phyloP scores from a whole-genome alignment of 2,113 vertebrate species.

The Hippocampus mohnikei region DNA sequence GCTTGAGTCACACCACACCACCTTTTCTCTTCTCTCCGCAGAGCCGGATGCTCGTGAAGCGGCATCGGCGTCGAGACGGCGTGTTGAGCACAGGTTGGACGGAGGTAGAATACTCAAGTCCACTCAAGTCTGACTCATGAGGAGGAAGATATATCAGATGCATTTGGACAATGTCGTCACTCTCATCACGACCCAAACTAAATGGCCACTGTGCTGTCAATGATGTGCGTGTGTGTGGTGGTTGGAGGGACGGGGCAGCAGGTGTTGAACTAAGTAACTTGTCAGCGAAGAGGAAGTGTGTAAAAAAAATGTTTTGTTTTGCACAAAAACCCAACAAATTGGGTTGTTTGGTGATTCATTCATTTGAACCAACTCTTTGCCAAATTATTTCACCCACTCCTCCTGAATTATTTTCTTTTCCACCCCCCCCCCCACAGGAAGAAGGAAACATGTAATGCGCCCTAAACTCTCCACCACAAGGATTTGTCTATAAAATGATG shows the following conservation, averaged over 20 bases:
- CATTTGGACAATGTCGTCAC: conserved; percentile 37
- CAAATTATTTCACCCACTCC: too few relatives aligned
- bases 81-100: conserved; percentile 21
- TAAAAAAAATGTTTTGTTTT: too few relatives aligned
- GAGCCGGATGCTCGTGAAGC: conserved; percentile 10
- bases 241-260: conserved; percentile 30
- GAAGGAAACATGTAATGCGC: too few relatives aligned
- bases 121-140: conserved; percentile 54
- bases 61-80: conserved; percentile 19
- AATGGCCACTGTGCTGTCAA: neutral
- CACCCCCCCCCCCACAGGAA: too few relatives aligned
- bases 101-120: conserved; percentile 18
- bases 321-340: too few relatives aligned
- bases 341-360: too few relatives aligned
- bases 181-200: conserved; percentile 30
- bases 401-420: too few relatives aligned
- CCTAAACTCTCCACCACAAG: too few relatives aligned
- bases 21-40: neutral
- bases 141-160: conserved; percentile 22
- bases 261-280: neutral
- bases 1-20: neutral
- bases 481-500: too few relatives aligned
- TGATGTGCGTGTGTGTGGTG: neutral
- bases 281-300: neutral
- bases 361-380: too few relatives aligned